Base-by-base conservation (phyloP, 2,113 vertebrate species). In the Harpagus bidentatus region DNA sequence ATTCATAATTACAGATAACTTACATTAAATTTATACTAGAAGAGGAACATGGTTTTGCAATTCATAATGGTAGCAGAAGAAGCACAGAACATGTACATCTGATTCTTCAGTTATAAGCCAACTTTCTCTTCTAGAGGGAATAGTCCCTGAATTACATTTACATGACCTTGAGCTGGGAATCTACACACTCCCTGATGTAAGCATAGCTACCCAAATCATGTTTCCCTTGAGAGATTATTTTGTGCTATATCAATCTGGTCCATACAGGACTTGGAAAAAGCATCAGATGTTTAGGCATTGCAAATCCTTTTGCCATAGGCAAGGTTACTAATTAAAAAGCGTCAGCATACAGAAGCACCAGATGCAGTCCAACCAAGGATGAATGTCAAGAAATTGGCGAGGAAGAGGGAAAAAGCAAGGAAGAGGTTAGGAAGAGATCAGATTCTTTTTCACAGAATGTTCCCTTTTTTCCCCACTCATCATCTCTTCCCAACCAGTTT, bases 261-360 rank as follows among this genome's bases (percentile, higher is more conserved):
- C 76, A 73, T 80, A 81, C 91, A 94, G 88, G 89, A 92, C 87
- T 86, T 95, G 62, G 95, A 77, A 95, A 87, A 94, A 84, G 70
- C 82, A 95, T 97, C 94, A 96, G 86, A 92, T 96, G 87, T 96
- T 96, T 87, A 93, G 93, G 82, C 94, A 95, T 87, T 87, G 62
- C 77, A 93, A 97, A 97, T 97, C 86, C 96, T 95, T 95, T 96
- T 95, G 94, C 94, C 74, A 78, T 87, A 93, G 86, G 90, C 90
- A 93, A 91, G 92, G 96, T 91, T 95, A 87, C 94, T 96, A 96
- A 96, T 97, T 97, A 93, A 94, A 94, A 94, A 76, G 52, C 7
- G 6, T 91, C 58, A 90, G 67, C 43, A 43, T 87, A 82, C 94
- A 96, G 88, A 95, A 96, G 80, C 62, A 97, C 45, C 88, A 95